Conservation (phyloP, 1,140 invertebrate species). For the Periplaneta americana region DNA sequence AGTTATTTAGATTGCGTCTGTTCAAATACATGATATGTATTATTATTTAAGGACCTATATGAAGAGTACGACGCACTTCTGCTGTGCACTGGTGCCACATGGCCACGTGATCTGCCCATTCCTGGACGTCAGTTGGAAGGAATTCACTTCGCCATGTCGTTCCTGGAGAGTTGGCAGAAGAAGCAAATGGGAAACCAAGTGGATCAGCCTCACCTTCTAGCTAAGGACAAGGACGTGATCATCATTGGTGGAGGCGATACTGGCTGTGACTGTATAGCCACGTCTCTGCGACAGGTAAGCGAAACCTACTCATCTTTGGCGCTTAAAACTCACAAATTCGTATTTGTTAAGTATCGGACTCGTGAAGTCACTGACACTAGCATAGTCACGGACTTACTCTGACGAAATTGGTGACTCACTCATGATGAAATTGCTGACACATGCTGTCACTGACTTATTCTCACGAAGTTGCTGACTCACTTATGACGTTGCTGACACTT, state of each 20-base stretch:
- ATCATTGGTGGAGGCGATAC: conserved; percentile 98
- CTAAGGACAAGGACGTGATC: conserved; percentile 92
- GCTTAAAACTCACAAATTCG: too few species aligned
- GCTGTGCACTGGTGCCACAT: conserved; percentile 90
- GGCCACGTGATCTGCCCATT: conserved; percentile 87
- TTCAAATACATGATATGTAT: background rate
- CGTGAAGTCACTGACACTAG: too few species aligned
- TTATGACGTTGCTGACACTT: too few species aligned
- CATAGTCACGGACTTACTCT: too few species aligned
- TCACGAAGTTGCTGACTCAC: too few species aligned
- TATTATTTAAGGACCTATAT: conserved; percentile 45
- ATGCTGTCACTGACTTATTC: too few species aligned
- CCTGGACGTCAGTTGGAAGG: conserved; percentile 80
- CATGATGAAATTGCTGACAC: too few species aligned
- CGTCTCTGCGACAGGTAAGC: conserved; percentile 81
- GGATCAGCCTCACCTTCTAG: conserved; percentile 55
- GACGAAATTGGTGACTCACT: too few species aligned
- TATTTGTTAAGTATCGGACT: too few species aligned
- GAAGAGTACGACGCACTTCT: conserved; percentile 82
- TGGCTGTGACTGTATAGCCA: conserved; percentile 99
- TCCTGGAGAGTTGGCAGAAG: conserved; percentile 96
- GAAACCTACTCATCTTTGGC: too few species aligned
- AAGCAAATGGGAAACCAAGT: conserved; percentile 73
- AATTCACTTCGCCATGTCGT: conserved; percentile 97
- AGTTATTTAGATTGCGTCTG: background rate